These are phyloP conservation scores for Neopipo cinnamomea DNA, from an alignment of 2,113 vertebrate genomes.

Conservation along the genomic window DNA sequence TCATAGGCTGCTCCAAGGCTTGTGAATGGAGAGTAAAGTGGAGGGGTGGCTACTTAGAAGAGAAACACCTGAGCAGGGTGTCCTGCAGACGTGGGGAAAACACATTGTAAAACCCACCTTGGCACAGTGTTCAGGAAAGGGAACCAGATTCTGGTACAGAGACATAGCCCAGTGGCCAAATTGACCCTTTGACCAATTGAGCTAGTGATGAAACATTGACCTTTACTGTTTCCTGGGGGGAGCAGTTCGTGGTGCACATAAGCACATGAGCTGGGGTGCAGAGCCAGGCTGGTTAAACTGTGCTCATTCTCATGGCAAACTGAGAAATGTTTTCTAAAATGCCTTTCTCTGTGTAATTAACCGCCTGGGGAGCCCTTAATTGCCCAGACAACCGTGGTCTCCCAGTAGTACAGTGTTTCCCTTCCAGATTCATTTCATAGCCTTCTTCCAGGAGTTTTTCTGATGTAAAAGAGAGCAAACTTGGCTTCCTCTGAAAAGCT, in stretches of 20 bases:
- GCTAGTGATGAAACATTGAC: neutral
- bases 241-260: neutral
- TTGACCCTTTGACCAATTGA: neutral
- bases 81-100: neutral
- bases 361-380: slow-evolving; percentile 56
- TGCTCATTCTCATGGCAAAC: neutral
- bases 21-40: neutral
- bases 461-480: slow-evolving; percentile 20
- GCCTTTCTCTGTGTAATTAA: slow-evolving; percentile 56
- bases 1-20: neutral
- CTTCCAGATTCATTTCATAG: slow-evolving; percentile 44
- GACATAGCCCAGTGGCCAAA: neutral
- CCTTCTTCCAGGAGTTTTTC: neutral
- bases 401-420: slow-evolving; percentile 26
- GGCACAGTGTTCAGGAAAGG: neutral
- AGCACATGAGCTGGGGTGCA: neutral
- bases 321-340: neutral
- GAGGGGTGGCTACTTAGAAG: rapidly evolving
- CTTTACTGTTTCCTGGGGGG: neutral
- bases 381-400: slow-evolving; percentile 6
- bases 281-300: neutral
- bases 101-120: neutral
- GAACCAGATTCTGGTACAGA: neutral
- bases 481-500: slow-evolving; percentile 52
- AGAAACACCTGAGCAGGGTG: neutral